A percentile compares a stretch with the other conserved stretches of the same genome.
These are phyloP conservation scores for Hippocampus mohnikei DNA, from an alignment of 2,113 vertebrate species.

Conservation along the genomic window DNA sequence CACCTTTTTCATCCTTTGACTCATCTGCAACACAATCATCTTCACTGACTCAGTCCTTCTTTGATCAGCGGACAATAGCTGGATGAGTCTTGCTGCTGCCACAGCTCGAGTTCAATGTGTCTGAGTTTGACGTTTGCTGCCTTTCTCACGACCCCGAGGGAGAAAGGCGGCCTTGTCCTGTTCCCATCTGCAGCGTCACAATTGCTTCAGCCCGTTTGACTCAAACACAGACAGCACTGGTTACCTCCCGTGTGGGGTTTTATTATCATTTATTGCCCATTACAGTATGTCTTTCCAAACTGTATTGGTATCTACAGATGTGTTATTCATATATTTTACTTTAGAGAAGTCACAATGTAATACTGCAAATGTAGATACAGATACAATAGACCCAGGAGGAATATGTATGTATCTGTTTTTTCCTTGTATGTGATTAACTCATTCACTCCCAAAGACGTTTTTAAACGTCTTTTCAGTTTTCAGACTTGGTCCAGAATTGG, in stretches of 20 bases:
- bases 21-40: slow-evolving; percentile 14
- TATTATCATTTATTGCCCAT: background rate
- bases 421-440: no score
- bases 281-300: no score
- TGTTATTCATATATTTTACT: no score
- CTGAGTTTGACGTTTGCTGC: slow-evolving; percentile 6
- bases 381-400: no score
- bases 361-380: no score
- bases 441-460: no score
- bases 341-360: no score
- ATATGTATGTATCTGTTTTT: no score
- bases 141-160: slow-evolving; percentile 52
- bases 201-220: slow-evolving; percentile 13
- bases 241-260: background rate
- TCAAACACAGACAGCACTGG: slow-evolving; percentile 18
- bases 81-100: slow-evolving; percentile 41
- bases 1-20: slow-evolving; percentile 15
- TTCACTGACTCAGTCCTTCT: slow-evolving; percentile 15
- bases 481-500: no score
- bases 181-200: slow-evolving; percentile 35
- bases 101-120: slow-evolving; percentile 22
- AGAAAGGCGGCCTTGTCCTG: slow-evolving; percentile 59
- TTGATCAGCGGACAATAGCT: slow-evolving; percentile 40
- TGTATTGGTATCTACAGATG: no score
- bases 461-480: no score